phyloP scores from a whole-genome alignment of 2,113 vertebrate genomes.

The Pterocles orientalis region DNA sequence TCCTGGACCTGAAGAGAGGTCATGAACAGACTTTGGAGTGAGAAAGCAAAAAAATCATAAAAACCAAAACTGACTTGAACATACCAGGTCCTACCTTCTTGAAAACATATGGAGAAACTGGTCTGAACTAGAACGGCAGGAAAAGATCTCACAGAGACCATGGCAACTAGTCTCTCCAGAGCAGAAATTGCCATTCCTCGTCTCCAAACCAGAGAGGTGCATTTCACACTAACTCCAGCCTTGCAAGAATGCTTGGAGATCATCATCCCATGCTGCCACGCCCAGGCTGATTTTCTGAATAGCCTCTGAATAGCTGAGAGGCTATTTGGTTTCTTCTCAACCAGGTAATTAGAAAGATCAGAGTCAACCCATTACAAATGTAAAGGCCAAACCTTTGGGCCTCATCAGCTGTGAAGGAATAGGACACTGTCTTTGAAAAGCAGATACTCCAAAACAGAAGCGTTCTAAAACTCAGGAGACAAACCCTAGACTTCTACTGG shows the following conservation, averaged over 20 bases:
- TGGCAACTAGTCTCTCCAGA: not conserved
- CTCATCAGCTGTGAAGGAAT: not conserved
- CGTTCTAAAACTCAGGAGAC: not conserved
- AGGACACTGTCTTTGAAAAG: not conserved
- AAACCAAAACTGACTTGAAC: not conserved
- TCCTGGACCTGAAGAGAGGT: not conserved
- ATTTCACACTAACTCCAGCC: not conserved
- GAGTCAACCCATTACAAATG: rapidly evolving
- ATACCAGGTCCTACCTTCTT: not conserved
- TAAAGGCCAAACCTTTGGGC: not conserved
- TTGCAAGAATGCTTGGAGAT: not conserved
- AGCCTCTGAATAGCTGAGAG: not conserved
- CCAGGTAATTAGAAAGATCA: not conserved
- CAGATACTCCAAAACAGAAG: not conserved
- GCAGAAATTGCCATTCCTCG: not conserved
- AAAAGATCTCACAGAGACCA: not conserved
- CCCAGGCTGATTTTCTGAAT: not conserved
- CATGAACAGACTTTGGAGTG: not conserved
- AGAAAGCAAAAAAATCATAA: not conserved
- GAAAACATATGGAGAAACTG: not conserved
- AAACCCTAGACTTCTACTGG: not conserved
- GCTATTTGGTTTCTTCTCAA: not conserved
- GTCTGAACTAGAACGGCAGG: not conserved
- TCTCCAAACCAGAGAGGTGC: not conserved
- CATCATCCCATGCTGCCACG: not conserved